Base-by-base conservation (phyloP, 2,888 invertebrate genomes). In the Ceraclea dissimilis region DNA sequence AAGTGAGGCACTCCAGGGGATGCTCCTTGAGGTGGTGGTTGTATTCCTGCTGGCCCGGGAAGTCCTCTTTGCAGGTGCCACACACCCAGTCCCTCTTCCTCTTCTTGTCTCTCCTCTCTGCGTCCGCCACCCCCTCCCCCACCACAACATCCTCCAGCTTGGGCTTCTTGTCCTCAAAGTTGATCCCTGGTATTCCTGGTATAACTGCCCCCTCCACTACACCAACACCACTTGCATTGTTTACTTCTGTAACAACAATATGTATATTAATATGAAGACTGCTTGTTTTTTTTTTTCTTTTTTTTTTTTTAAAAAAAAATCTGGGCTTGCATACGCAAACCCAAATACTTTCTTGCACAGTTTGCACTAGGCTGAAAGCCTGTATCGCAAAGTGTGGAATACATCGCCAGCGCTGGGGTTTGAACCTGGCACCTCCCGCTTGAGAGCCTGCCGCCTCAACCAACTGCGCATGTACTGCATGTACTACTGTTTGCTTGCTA, bases 1-100 rank as follows among this genome's bases (percentile, higher is more conserved):
- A 92, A 17, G 88, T 83, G 59, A 84, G 80, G 64, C 92, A 92
- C 71, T 90, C 90, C 54, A 91, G 76, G 0, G 91, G 91, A 70
- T 92, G 92, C 46, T 84, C 79, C 65, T 84, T 84, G 34, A 91
- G 76, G 69, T 92, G 91, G 2, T 81, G 82, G 62, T 84, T 84
- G 68, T 84, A 90, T 10, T 81, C 76, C 11, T 80, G 79, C 13
- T 88, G 86, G 1, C 81, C 83, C 2, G 79, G 72, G 66, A 88
- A 90, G 65, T 83, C 81, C 62, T 83, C 82, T 50, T 78, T 77
- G 66, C 86, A 86, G 13, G 82, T 81, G 62, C 76, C 76, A 65
- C 86, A 87, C 61, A 46, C 26, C 64, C 54, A 59, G 18, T 57
- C 59, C 16, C 51, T 47, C 31, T 48, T 58, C 47, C 54, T 59